These are phyloP conservation scores for Cremastobaeus sp. DNA, from an alignment of 2,888 invertebrate species.

Conservation along the genomic window DNA sequence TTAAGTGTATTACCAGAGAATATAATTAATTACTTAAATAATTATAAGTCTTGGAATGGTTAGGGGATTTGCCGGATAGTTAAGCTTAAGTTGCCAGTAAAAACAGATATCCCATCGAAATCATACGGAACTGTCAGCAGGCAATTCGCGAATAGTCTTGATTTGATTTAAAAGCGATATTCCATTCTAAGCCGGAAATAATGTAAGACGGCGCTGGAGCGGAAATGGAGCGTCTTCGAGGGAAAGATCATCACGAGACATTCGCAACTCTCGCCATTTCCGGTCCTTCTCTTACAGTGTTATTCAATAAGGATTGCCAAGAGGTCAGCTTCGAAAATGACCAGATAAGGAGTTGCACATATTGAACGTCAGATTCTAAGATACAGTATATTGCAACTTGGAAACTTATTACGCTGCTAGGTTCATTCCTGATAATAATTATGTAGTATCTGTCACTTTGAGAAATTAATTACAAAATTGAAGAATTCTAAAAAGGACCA, in stretches of 20 bases:
- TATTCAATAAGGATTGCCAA: conserved; percentile 58
- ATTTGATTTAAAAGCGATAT: conserved; percentile 78
- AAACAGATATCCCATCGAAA: conserved; percentile 63
- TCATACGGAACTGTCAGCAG: conserved; percentile 57
- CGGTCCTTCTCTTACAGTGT: conserved; percentile 62
- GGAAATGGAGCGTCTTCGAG: conserved; percentile 77
- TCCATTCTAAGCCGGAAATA: conserved; percentile 79
- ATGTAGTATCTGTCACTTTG: too few species aligned
- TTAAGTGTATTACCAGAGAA: conserved; percentile 8
- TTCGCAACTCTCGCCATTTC: conserved; percentile 70
- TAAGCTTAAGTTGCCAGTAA: conserved; percentile 67
- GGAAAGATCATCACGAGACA: conserved; percentile 66
- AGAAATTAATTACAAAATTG: too few species aligned
- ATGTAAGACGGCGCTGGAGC: conserved; percentile 75
- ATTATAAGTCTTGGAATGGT: conserved; percentile 30
- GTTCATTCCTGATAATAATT: too few species aligned
- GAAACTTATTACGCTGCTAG: neutral
- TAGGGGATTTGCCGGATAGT: conserved; percentile 39
- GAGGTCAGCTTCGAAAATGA: conserved; percentile 60
- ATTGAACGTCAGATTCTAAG: conserved; percentile 23
- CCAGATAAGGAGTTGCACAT: conserved; percentile 52
- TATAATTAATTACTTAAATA: conserved; percentile 51
- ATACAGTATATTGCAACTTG: neutral
- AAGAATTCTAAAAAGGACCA: neutral
- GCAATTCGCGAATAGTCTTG: conserved; percentile 77